Base-by-base conservation (phyloP, 1,140 invertebrate species). In the Pseudomyrmex cubaensis region DNA sequence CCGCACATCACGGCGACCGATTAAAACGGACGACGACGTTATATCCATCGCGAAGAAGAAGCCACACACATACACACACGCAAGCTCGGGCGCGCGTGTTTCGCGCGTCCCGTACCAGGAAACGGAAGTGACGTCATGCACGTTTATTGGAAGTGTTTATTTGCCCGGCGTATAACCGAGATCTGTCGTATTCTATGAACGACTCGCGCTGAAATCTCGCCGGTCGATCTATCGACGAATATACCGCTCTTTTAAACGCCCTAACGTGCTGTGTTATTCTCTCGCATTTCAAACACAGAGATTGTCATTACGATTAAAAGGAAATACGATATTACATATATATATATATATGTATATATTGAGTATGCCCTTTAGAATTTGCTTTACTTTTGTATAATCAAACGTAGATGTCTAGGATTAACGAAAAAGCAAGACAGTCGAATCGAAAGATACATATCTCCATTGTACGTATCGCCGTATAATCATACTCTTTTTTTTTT, bases 101-200 rank as follows among this genome's bases (percentile, higher is more conserved):
- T 78, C 76, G 62, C 76, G 62, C 77, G 77, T 75, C 61, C 35
- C 73, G 83, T 84, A 90, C 86, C 89, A 88, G 90, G 90, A 91
- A 91, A 91, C 90, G 90, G 90, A 91, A 91, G 87, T 91, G 90
- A 91, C 90, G 90, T 91, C 90, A 91, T 63, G 35, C 50, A 50
- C 80, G 84, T 84, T 90, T 87, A 85, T 86, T 88, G 77, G 82
- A 86, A 88, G 84, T 85, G 89, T 90, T 90, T 87, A 85, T 85
- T 88, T 88, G 89, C 76, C 84, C 78, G 64, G 59, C 22, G 64
- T 70, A 78, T 80, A 57, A 83, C 76, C 76, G 76, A 59, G 76
- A 80, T 80, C 76, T 72, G 66, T 72, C 76, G 66, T 72, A 72
- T 80, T 72, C 66, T 35, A 59, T 80, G 76, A 80, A 80, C 76